Evolutionary conservation across 2,113 vertebrate genomes (phyloP), one percentile per base, ranked within the genome.

Genomic region (Tympanuchus pallidicinctus): DNA sequence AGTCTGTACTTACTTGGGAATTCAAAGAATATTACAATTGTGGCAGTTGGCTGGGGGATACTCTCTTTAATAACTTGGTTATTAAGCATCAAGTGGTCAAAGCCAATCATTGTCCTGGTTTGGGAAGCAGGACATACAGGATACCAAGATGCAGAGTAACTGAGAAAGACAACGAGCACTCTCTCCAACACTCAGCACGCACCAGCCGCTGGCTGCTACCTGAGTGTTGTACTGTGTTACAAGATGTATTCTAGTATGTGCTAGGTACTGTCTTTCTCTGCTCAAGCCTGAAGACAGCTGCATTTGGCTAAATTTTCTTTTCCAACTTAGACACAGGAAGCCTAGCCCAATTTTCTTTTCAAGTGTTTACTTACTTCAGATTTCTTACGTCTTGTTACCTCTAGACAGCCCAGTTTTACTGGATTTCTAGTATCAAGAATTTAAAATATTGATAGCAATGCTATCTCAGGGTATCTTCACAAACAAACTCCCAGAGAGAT

Each of bases 401-500:
- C 80, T 47, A 69, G 72, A 73, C 42, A 57, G 71, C 61, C 22
- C 5, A 93, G 80, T 89, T 91, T 82, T 91, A 92, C 85, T 91
- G 15, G 47, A 24, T 74, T 88, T 71, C 76, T 65, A 61, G 13
- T 28, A 91, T 82, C 94, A 96, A 94, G 93, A 96, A 95, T 94
- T 86, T 86, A 67, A 95, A 88, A 80, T 59, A 54, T 48, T 88
- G 88, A 91, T 89, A 90, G 81, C 54, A 34, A 94, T 81, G 69
- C 79, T 80, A 38, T 86, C 65, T 71, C 43, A 0, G 50, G 16
- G 18, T 90, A 36, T 80, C 65, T 74, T 93, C 85, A 18, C 73
- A 80, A 78, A 61, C 65, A 91, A 42, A 71, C 65, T 89, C 94
- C 89, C 85, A 57, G 19, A 40, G 45, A 94, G 93, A 95, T 78